These are phyloP conservation scores for Melanostigma gelatinosum DNA, from an alignment of 2,113 vertebrate genomes.

Conservation along the genomic window DNA sequence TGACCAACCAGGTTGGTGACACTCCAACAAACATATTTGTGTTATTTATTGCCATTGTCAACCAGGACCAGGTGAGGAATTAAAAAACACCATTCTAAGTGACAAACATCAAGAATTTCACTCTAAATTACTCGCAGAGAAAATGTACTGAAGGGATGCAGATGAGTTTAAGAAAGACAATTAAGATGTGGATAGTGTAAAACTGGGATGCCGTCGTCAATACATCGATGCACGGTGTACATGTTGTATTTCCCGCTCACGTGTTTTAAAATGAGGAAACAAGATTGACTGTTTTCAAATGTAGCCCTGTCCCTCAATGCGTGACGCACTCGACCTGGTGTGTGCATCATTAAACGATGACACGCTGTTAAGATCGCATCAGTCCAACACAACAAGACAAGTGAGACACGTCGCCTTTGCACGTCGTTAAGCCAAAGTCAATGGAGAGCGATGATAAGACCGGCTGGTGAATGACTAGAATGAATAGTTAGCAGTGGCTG, in stretches of 20 bases:
- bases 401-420: constrained; percentile 52
- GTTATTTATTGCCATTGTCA: not conserved
- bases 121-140: not conserved
- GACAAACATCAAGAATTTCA: not conserved
- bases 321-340: not conserved
- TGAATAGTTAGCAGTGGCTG: constrained; percentile 67
- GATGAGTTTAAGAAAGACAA: not conserved
- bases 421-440: constrained; percentile 64
- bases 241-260: not conserved
- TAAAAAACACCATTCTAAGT: not conserved
- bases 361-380: constrained; percentile 40
- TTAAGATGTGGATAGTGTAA: no score
- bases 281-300: not conserved
- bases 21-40: no score
- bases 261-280: not conserved
- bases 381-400: constrained; percentile 52
- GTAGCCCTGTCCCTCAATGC: not conserved
- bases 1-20: no score
- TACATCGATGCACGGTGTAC: no score
- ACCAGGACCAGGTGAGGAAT: not conserved
- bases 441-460: constrained; percentile 64
- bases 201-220: not conserved
- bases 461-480: constrained; percentile 57
- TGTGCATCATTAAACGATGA: constrained; percentile 22
- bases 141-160: not conserved